Base-by-base conservation (phyloP, 2,888 invertebrate species). In the Callinectes sapidus region DNA sequence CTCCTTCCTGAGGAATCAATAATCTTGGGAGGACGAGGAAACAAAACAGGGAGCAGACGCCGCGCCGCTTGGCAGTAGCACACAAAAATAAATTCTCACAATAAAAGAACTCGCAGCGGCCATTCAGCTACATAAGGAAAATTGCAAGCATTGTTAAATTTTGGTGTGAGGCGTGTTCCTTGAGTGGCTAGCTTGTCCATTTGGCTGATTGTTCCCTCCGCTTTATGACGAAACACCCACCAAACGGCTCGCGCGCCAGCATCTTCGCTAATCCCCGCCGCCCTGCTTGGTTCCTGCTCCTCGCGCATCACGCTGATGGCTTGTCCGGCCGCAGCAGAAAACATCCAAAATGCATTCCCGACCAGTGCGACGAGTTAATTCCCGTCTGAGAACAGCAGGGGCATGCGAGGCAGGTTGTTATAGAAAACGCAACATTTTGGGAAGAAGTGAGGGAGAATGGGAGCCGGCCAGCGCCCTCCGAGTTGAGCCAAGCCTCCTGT, bases 61-160 rank as follows among this genome's bases (percentile, higher is more conserved):
- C 32, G 28, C 13, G 35, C 88, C 55, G 32, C 55, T 10, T 54
- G 55, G 85, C 61, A 28, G 86, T 39, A 90, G 42, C 39, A 86
- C 86, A 86, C 89, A 89, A 92, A 92, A 91, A 92, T 89, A 89
- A 89, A 89, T 92, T 89, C 89, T 92, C 77, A 88, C 88, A 89
- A 89, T 87, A 91, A 87, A 91, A 92, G 88, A 92, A 77, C 90
- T 90, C 87, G 81, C 87, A 88, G 23, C 81, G 90, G 90, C 92
- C 77, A 87, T 92, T 90, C 77, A 90, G 92, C 92, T 92, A 92
- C 92, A 92, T 92, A 92, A 92, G 92, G 92, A 92, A 92, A 90
- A 92, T 92, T 92, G 92, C 92, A 92, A 92, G 92, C 92, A 92
- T 92, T 92, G 92, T 92, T 92, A 92, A 92, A 92, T 92, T 92